These are phyloP conservation scores for Toxotes lorentzi DNA, from an alignment of 2,797 vertebrate species.

Conservation along the genomic window DNA sequence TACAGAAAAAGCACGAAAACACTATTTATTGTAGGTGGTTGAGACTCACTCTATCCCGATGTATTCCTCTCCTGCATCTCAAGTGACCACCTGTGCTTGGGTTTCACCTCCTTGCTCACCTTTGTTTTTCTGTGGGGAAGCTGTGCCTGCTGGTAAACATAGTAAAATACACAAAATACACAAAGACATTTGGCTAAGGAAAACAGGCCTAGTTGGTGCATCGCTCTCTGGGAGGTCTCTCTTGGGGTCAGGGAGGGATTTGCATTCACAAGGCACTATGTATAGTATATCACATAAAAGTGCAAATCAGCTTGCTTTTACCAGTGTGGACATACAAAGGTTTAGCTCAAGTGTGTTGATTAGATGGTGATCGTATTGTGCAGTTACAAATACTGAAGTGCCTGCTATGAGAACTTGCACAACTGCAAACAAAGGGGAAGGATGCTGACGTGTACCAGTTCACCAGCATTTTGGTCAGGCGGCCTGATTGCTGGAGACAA, in stretches of 20 bases:
- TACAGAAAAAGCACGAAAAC: neutral
- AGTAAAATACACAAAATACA: neutral
- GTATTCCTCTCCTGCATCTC: slow-evolving; percentile 35
- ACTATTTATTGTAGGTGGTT: neutral
- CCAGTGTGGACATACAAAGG: too few species aligned
- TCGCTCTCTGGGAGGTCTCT: neutral
- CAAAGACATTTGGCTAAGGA: neutral
- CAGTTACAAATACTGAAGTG: neutral
- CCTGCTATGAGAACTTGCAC: neutral
- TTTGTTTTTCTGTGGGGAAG: slow-evolving; percentile 18
- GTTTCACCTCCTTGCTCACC: slow-evolving; percentile 35
- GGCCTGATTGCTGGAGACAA: too few species aligned
- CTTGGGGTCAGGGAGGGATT: neutral
- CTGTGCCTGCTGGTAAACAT: neutral
- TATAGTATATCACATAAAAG: neutral
- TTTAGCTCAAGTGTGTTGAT: neutral
- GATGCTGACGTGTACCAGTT: neutral
- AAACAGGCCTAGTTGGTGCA: neutral
- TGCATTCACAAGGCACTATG: neutral
- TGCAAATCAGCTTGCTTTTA: neutral
- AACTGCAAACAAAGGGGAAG: neutral
- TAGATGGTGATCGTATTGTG: neutral
- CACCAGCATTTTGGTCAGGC: neutral
- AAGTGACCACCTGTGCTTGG: slow-evolving; percentile 41
- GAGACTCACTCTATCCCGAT: neutral